Base-by-base conservation (phyloP, 2,113 vertebrate genomes). In the Eurypyga helias region DNA sequence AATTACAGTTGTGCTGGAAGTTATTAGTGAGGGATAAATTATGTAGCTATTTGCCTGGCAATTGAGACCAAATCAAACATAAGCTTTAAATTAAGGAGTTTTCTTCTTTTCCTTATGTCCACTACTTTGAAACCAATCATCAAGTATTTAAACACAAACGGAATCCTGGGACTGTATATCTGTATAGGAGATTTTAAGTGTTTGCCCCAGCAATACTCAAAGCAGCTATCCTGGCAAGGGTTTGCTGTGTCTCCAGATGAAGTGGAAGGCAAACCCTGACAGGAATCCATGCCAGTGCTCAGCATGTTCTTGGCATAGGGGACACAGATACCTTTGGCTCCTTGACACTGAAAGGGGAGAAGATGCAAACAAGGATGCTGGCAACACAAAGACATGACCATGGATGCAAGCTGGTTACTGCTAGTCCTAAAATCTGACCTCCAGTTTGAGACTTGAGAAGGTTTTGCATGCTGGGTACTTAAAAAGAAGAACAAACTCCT, bases 1-100 rank as follows among this genome's bases (percentile, higher is more conserved):
- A 86, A 94, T 86, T 88, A 93, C 36, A 80, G 60, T 88, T 83
- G 51, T 64, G 76, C 79, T 80, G 23, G 38, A 85, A 69, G 46
- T 80, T 96, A 88, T 70, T 95, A 93, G 64, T 66, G 67, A 26
- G 33, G 67, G 64, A 95, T 80, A 89, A 96, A 90, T 93, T 81
- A 95, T 3, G 36, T 5, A 83, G 76, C 46, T 95, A 86, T 93
- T 81, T 90, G 83, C 64, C 83, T 83, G 89, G 86, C 76, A 95
- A 86, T 11, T 61, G 36, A 86, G 51, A 93, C n/a, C 33, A 90
- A 92, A 92, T 16, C 61, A 60, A 93, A 80, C 45, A 54, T 41
- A 61, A 83, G 33, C 67, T 90, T 77, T 33, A 34, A 16, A 58
- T 33, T 24, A 77, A 70, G 25, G 66, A 80, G 33, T 83, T 87